Evolutionary conservation across 2,888 invertebrate genomes (phyloP).

Genomic region (Ptycholaimellus sp.): DNA sequence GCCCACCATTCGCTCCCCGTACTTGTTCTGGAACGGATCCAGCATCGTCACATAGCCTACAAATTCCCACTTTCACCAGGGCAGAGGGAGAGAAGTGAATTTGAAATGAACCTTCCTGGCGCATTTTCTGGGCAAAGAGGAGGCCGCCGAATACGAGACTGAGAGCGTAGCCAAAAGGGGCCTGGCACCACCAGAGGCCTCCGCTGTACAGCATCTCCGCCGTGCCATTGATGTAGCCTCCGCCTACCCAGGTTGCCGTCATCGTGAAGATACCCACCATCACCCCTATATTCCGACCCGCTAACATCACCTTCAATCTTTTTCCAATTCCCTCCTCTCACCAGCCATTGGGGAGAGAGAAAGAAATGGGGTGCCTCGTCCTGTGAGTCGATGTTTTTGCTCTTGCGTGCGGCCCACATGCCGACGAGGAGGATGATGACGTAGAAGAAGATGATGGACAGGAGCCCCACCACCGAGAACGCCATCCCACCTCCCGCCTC

Average conservation of each 20-base stretch:
- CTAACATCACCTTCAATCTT: conserved; percentile 87
- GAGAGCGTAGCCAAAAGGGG: conserved; percentile 91
- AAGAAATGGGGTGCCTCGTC: background rate
- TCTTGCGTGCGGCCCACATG: conserved; percentile 82
- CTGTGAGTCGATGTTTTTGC: conserved; percentile 32
- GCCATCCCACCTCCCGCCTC: too few species aligned
- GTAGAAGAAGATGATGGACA: conserved; percentile 87
- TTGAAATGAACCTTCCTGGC: conserved; percentile 77
- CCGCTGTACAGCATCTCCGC: conserved; percentile 82
- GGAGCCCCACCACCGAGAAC: conserved; percentile 47
- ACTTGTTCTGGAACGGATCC: conserved; percentile 83
- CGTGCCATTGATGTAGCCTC: conserved; percentile 96
- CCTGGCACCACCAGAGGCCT: conserved; percentile 74
- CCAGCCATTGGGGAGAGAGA: conserved; percentile 37
- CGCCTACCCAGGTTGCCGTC: conserved; percentile 99
- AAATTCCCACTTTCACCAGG: too few species aligned
- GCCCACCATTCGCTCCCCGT: conserved; percentile 91
- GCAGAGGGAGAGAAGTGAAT: too few species aligned
- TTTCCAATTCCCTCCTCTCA: conserved; percentile 37
- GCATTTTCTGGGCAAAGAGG: conserved; percentile 93
- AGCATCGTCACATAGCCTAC: conserved; percentile 71
- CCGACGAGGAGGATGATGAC: conserved; percentile 76
- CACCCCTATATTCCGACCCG: conserved; percentile 74
- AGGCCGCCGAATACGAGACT: conserved; percentile 76
- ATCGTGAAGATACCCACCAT: conserved; percentile 96